Conservation (phyloP, 2,797 vertebrate genomes). For the Falco naumanni region DNA sequence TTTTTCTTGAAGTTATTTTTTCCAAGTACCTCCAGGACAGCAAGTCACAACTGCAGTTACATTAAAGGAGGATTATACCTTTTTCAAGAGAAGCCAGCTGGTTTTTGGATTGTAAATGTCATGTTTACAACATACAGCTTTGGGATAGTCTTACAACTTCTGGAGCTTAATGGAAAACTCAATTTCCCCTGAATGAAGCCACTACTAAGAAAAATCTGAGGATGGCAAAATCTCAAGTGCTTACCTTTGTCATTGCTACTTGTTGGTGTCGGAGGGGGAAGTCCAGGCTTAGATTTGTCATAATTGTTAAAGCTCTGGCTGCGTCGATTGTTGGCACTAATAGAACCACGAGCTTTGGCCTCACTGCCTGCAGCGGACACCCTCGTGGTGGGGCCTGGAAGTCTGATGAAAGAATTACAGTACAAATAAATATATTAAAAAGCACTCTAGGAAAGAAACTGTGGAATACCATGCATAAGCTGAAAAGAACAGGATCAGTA, state of each 20-base stretch:
- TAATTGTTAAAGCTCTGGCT: slow-evolving; percentile 94
- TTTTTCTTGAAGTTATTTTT: not conserved
- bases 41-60: not conserved
- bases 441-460: not conserved
- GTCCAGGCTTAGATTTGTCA: slow-evolving; percentile 89
- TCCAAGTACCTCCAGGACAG: not conserved
- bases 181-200: accelerated
- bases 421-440: not conserved
- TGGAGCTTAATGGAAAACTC: not conserved
- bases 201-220: not conserved
- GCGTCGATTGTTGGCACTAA: slow-evolving; percentile 88
- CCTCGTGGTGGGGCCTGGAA: slow-evolving; percentile 91
- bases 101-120: not conserved
- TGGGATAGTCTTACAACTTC: not conserved
- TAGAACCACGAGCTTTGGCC: slow-evolving; percentile 84
- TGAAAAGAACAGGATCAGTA: not conserved
- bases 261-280: slow-evolving; percentile 68
- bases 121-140: not conserved
- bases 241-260: slow-evolving; percentile 87
- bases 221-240: not conserved
- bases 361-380: slow-evolving; percentile 90
- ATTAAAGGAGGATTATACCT: not conserved
- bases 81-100: not conserved
- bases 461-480: not conserved
- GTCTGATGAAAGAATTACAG: slow-evolving; percentile 79